A percentile compares a stretch with the other conserved stretches of the same genome.
phyloP scores from a whole-genome alignment of 2,113 vertebrate genomes.

The Bubo blakistoni region DNA sequence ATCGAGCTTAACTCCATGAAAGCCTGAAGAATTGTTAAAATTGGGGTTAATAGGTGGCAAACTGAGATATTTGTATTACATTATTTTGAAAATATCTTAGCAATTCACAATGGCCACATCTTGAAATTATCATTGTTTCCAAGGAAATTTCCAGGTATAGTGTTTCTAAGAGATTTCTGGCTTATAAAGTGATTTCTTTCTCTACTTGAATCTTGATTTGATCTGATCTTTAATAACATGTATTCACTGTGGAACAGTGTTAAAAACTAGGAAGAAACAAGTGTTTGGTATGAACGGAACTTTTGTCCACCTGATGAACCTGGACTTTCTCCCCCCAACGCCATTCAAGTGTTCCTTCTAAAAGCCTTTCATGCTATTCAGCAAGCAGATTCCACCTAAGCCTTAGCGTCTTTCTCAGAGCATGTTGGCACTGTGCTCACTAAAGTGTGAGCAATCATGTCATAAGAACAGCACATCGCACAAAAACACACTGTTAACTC shows the following conservation, averaged over 20 bases:
- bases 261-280: not conserved
- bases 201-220: not conserved
- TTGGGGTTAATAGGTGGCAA: not conserved
- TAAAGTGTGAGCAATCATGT: not conserved
- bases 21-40: not conserved
- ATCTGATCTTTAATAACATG: not conserved
- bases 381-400: not conserved
- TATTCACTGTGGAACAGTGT: not conserved
- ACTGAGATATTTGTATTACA: not conserved
- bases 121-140: not conserved
- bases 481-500: fast-evolving
- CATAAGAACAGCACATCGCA: not conserved
- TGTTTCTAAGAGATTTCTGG: not conserved
- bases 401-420: not conserved
- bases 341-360: not conserved
- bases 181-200: not conserved
- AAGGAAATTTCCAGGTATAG: not conserved
- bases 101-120: not conserved
- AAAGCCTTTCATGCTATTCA: not conserved
- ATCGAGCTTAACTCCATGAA: not conserved
- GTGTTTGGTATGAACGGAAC: not conserved
- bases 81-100: not conserved
- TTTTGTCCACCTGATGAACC: not conserved
- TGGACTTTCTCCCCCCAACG: not conserved
- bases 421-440: not conserved